Evolutionary conservation across 2,888 invertebrate species (phyloP), one percentile per base, ranked within the genome.

Genomic region (Xestia rhomboidea): DNA sequence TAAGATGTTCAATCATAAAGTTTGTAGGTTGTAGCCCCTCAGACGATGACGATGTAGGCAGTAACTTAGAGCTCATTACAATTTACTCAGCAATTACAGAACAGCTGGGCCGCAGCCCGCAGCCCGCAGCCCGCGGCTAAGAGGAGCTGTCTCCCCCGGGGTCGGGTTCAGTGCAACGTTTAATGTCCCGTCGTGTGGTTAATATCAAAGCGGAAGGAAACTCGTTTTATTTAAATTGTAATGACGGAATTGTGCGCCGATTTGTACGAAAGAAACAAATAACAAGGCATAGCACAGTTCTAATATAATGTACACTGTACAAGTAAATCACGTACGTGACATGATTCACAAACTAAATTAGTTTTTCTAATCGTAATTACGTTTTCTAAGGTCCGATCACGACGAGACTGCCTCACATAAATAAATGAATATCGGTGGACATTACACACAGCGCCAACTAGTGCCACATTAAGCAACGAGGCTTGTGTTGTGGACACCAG

Each of bases 161-260:
- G 27, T 5, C 49, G 63, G 51, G 68, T 46, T 57, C 67, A 15
- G 67, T 70, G 51, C 73, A 18, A 60, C 73, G 60, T 60, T 76
- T 81, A 76, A 76, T 78, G 72, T 76, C 82, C 77, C 54, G 67
- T 72, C 68, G 62, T 71, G 79, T 68, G 74, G 76, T 79, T 69
- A 79, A 63, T 76, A 69, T 66, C 15, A 18, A 15, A 44, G 27
- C 63, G 30, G 74, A 57, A 46, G 41, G 60, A 60, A 76, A 62
- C 67, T 67, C 76, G n/a, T 71, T 64, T 38, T 68, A 72, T 72
- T 87, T 63, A 38, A 76, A 76, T 77, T 63, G 63, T 66, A 38
- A 27, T 54, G 66, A 69, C 66, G 24, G 68, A 74, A 49, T 69
- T 57, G 21, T 15, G n/a, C 24, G 38, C 27, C 27, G 27, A 46